Conservation (phyloP, 2,797 vertebrate species). For the Pygocentrus nattereri region DNA sequence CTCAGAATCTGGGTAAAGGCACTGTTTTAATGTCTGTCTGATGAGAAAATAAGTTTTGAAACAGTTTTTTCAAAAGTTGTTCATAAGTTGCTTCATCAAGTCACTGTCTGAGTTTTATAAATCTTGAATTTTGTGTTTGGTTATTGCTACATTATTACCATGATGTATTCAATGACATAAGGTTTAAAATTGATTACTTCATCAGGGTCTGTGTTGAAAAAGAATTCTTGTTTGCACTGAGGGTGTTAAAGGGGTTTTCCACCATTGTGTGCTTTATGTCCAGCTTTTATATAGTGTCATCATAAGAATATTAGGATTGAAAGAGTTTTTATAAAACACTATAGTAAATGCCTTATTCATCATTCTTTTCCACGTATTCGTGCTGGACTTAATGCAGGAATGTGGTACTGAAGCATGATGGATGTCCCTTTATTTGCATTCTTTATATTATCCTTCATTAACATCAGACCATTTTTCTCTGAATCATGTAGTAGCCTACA, state of each 20-base stretch:
- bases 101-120: conserved; percentile 8
- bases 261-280: conserved; percentile 6
- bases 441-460: background rate
- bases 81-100: background rate
- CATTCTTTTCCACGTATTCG: background rate
- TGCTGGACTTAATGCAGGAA: background rate
- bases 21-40: conserved; percentile 14
- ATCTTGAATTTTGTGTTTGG: background rate
- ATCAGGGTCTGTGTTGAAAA: conserved; percentile 17
- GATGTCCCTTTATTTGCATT: background rate
- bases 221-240: conserved; percentile 3
- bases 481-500: background rate
- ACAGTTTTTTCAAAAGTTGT: background rate
- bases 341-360: background rate
- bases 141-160: conserved; percentile 15
- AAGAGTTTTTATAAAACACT: background rate
- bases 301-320: background rate
- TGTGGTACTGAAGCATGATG: background rate
- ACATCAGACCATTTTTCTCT: background rate
- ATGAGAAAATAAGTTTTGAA: background rate
- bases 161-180: background rate
- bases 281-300: background rate
- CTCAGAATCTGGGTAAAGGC: background rate
- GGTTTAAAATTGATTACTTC: background rate
- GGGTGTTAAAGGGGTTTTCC: background rate